Percentiles rank a stretch among this genome's conserved stretches.
Evolutionary conservation across 2,888 invertebrate genomes (phyloP).

Genomic region (Pyrrhia umbra): DNA sequence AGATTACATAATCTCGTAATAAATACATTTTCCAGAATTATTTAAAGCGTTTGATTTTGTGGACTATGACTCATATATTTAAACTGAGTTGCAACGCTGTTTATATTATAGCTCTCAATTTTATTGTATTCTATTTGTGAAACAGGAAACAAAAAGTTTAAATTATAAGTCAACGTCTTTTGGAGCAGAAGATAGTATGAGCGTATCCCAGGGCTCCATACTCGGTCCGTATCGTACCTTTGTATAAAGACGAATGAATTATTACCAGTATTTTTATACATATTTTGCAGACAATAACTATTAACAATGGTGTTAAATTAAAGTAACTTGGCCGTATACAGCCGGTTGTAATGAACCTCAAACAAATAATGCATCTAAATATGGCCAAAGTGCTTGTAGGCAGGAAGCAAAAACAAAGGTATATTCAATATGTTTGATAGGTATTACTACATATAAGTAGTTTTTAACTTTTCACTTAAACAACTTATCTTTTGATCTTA

Average conservation of each 20-base stretch:
- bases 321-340: no score
- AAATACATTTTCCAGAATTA: background rate
- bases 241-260: no score
- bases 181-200: background rate
- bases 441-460: no score
- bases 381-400: no score
- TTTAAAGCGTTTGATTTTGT: background rate
- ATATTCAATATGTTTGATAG: no score
- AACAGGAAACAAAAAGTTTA: background rate
- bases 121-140: background rate
- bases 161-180: background rate
- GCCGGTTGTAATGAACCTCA: no score
- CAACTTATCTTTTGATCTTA: background rate
- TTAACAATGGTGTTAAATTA: no score
- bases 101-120: background rate
- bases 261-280: no score
- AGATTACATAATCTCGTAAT: constrained; percentile 71
- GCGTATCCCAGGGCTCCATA: background rate
- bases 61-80: background rate
- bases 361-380: no score
- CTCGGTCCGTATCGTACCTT: background rate
- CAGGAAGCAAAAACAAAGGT: no score
- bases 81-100: background rate
- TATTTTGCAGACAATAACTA: no score
- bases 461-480: no score